Evolutionary conservation across 2,113 vertebrate species (phyloP).

Genomic region (Sander lucioperca): DNA sequence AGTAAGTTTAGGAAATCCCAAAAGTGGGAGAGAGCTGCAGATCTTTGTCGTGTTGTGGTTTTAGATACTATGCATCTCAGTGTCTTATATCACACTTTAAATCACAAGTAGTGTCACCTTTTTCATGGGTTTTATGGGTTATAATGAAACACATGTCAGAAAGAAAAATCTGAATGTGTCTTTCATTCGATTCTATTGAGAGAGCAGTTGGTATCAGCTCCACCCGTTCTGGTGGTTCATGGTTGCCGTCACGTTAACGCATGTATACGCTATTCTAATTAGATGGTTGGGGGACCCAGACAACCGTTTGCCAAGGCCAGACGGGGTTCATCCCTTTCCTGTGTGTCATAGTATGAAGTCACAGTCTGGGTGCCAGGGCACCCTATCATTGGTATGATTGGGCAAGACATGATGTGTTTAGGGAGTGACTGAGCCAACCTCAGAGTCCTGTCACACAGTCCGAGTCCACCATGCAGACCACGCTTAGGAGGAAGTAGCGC

Average conservation of each 20-base stretch:
- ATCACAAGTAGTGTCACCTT: background rate
- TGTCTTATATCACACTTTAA: constrained; percentile 37
- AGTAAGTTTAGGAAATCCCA: constrained; percentile 76
- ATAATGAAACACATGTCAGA: background rate
- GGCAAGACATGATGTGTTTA: constrained; percentile 54
- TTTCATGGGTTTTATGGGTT: background rate
- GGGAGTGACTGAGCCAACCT: constrained; percentile 63
- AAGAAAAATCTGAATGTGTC: background rate
- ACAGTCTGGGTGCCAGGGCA: constrained; percentile 62
- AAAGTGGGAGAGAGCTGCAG: constrained; percentile 52
- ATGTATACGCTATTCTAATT: constrained; percentile 68
- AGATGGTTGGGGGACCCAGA: constrained; percentile 64
- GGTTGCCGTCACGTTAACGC: constrained; percentile 70
- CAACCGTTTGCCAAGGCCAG: constrained; percentile 57
- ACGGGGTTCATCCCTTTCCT: constrained; percentile 64
- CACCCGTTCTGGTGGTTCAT: constrained; percentile 55
- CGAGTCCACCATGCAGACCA: constrained; percentile 39
- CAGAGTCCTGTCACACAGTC: constrained; percentile 49
- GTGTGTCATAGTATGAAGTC: constrained; percentile 73
- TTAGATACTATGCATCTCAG: constrained; percentile 22
- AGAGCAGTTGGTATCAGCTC: constrained; percentile 49
- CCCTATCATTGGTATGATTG: constrained; percentile 62
- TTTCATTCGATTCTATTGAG: constrained; percentile 15
- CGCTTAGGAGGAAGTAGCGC: constrained; percentile 52
- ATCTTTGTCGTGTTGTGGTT: constrained; percentile 51